Evolutionary conservation across 2,888 invertebrate genomes (phyloP).

Genomic region (Amorpha juglandis): DNA sequence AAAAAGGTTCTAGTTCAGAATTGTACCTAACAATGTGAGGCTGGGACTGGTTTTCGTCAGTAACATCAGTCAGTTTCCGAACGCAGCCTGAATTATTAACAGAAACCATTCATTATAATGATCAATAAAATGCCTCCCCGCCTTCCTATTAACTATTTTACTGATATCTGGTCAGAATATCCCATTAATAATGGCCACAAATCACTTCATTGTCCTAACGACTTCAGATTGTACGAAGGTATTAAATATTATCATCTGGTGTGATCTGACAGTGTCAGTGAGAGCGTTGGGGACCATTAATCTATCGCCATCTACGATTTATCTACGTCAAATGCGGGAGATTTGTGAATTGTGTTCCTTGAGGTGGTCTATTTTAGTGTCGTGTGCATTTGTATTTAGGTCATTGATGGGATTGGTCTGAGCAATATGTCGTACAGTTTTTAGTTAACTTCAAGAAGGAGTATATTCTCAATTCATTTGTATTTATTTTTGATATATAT

Average conservation of each 20-base stretch:
- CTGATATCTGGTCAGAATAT: not conserved
- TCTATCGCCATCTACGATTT: constrained; percentile 40
- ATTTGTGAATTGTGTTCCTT: constrained; percentile 11
- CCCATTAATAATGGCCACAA: constrained; percentile 10
- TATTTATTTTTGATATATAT: too few relatives aligned
- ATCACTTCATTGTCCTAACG: constrained; percentile 5
- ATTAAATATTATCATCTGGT: constrained; percentile 20
- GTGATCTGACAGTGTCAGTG: constrained; percentile 4
- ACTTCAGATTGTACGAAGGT: not conserved
- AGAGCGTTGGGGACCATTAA: constrained; percentile 42
- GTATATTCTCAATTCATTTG: too few relatives aligned
- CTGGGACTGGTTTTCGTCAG: too few relatives aligned
- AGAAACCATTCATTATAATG: too few relatives aligned
- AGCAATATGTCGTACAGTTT: too few relatives aligned
- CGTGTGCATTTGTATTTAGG: not conserved
- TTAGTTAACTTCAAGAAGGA: too few relatives aligned
- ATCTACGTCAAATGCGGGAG: constrained; percentile 44
- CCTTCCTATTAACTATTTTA: not conserved
- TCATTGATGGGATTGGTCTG: not conserved
- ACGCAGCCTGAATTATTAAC: too few relatives aligned
- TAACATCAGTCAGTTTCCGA: too few relatives aligned
- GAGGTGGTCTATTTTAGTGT: constrained; percentile 25
- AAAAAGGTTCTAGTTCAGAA: too few relatives aligned
- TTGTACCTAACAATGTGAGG: too few relatives aligned
- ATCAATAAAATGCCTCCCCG: too few relatives aligned